A percentile compares a stretch with the other conserved stretches of the same genome.
Conservation (phyloP, 2,797 vertebrate species). For the Avahi laniger region DNA sequence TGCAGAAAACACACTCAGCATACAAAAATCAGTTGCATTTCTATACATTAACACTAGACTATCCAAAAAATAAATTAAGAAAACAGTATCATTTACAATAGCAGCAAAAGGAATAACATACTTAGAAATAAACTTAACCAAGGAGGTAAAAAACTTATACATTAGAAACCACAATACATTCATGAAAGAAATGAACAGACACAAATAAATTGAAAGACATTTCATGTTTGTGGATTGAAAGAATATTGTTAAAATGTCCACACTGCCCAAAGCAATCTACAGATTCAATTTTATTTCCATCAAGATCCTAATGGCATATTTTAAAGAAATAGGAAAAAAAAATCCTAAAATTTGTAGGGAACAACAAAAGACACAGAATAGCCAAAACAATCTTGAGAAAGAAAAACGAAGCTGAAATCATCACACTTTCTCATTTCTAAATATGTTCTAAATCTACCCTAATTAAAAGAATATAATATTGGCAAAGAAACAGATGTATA, state of each 20-base stretch:
- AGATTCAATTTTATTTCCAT: neutral
- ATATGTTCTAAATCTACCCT: neutral
- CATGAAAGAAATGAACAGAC: neutral
- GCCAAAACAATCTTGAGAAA: neutral
- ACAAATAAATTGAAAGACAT: neutral
- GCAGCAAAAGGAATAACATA: neutral
- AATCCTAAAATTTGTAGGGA: neutral
- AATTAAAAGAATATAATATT: neutral
- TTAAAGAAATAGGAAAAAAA: constrained; percentile 1
- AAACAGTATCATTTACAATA: neutral
- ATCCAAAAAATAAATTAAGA: neutral
- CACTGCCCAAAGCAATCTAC: neutral
- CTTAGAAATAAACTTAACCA: neutral
- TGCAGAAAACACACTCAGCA: neutral
- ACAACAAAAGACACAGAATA: neutral
- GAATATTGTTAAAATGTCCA: neutral
- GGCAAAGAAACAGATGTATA: neutral
- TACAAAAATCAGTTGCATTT: neutral
- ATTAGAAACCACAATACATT: neutral
- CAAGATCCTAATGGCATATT: neutral
- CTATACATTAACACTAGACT: neutral
- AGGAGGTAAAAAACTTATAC: neutral
- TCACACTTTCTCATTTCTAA: neutral
- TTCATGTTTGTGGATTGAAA: neutral
- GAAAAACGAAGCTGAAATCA: neutral